Conservation (phyloP, 2,797 vertebrate species). For the Myotis planiceps region DNA sequence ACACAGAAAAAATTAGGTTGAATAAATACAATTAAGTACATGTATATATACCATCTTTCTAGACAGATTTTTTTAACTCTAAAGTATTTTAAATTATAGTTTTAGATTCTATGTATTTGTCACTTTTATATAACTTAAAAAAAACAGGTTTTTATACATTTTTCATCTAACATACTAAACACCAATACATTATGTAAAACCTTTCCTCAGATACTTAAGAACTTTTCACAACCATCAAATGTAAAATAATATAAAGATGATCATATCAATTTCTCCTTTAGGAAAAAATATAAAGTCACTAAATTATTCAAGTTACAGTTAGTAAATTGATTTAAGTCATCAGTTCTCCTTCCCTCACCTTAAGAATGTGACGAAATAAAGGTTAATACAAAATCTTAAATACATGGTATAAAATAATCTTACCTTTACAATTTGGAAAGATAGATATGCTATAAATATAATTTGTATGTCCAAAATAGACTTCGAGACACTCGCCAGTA, state of each 20-base stretch:
- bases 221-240: background rate
- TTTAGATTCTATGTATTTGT: slow-evolving; percentile 15
- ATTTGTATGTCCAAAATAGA: slow-evolving; percentile 97
- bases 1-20: background rate
- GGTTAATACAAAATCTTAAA: slow-evolving; percentile 20
- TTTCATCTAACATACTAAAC: background rate
- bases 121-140: background rate
- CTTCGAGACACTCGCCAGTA: slow-evolving; percentile 94
- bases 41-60: slow-evolving; percentile 21
- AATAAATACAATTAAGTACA: slow-evolving; percentile 44
- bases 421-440: slow-evolving; percentile 94
- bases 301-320: slow-evolving; percentile 36
- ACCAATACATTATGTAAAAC: slow-evolving; percentile 23
- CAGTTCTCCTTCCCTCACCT: background rate
- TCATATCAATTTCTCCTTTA: slow-evolving; percentile 11
- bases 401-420: slow-evolving; percentile 43
- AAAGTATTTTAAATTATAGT: slow-evolving; percentile 6
- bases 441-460: slow-evolving; percentile 97
- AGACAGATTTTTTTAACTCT: background rate
- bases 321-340: slow-evolving; percentile 20
- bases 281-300: background rate
- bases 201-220: background rate
- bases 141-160: background rate
- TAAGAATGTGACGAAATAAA: background rate
- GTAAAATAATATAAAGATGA: slow-evolving; percentile 9